Conservation (phyloP, 1,140 invertebrate genomes). For the Melipona quadrifasciata region DNA sequence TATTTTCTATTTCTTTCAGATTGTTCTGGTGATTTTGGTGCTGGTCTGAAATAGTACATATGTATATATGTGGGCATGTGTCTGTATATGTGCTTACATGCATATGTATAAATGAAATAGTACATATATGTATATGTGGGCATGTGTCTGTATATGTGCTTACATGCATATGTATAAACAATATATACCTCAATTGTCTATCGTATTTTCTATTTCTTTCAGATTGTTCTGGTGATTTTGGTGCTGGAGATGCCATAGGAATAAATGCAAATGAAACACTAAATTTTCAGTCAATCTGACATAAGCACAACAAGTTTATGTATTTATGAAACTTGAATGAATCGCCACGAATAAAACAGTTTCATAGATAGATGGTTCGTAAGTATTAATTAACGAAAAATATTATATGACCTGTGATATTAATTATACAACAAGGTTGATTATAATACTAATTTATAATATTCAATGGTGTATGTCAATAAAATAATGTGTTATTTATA, state of each 20-base stretch:
- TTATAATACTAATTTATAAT: too few relatives aligned
- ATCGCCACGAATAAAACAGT: neutral
- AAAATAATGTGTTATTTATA: too few relatives aligned
- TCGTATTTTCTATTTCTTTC: conserved; percentile 93
- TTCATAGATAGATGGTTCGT: neutral
- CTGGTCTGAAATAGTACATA: conserved; percentile 75
- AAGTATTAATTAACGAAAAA: neutral
- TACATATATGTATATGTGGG: neutral
- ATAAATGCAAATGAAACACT: neutral
- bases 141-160: neutral
- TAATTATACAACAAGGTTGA: too few relatives aligned
- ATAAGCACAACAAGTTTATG: neutral
- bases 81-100: too few relatives aligned
- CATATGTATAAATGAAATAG: too few relatives aligned
- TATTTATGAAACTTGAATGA: neutral
- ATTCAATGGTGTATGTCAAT: too few relatives aligned
- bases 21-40: conserved; percentile 91
- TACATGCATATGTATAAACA: neutral
- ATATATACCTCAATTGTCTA: conserved; percentile 89
- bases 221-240: conserved; percentile 91
- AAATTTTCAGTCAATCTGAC: neutral
- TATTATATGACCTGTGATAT: too few relatives aligned
- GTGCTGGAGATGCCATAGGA: conserved; percentile 88
- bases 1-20: conserved; percentile 92
- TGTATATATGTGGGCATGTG: too few relatives aligned